These are phyloP conservation scores for Cossypha polioptera DNA, from an alignment of 2,797 vertebrate species.

Conservation along the genomic window DNA sequence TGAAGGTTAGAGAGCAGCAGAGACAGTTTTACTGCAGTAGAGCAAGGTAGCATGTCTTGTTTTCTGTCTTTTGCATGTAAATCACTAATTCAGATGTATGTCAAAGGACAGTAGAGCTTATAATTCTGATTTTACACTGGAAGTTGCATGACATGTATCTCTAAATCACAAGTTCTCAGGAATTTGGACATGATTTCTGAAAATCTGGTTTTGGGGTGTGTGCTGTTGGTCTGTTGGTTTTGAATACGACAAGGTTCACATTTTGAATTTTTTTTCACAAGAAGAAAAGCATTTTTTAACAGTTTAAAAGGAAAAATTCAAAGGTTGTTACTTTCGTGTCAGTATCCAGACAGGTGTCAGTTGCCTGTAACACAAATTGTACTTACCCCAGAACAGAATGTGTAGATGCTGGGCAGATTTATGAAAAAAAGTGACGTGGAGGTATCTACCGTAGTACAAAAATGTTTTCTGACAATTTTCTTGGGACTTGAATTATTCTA, in stretches of 20 bases:
- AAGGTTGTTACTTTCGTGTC: not conserved
- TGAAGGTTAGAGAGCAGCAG: not conserved
- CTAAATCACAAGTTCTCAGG: not conserved
- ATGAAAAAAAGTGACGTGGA: not conserved
- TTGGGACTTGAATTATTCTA: not conserved
- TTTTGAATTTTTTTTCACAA: not conserved
- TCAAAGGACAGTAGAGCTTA: not conserved
- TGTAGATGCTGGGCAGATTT: not conserved
- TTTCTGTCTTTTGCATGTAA: not conserved
- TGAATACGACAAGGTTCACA: not conserved
- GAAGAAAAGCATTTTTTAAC: not conserved
- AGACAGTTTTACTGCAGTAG: not conserved
- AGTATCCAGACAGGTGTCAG: not conserved
- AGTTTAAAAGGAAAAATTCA: not conserved
- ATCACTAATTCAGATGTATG: not conserved
- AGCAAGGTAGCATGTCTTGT: not conserved
- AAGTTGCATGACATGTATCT: not conserved
- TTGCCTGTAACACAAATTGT: not conserved
- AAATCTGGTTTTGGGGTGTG: accelerated
- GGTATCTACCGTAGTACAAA: not conserved
- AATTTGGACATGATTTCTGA: not conserved
- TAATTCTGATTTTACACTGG: not conserved
- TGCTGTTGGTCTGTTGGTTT: not conserved
- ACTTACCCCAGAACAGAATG: not conserved
- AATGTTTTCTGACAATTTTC: not conserved